These are phyloP conservation scores for Cyanistes caeruleus DNA, from an alignment of 2,113 vertebrate species.

Conservation along the genomic window DNA sequence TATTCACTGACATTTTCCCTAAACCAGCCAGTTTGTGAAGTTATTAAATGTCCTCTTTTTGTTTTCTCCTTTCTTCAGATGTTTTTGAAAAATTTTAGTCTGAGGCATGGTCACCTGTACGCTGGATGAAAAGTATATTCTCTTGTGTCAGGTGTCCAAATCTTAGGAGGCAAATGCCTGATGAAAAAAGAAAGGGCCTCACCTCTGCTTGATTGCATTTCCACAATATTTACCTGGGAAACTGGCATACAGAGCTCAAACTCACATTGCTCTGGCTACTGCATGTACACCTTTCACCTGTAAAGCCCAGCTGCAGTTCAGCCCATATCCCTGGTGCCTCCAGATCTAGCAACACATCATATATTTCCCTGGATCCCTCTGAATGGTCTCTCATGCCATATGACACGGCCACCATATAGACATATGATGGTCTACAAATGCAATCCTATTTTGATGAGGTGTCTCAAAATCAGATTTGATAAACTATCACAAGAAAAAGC, in stretches of 20 bases:
- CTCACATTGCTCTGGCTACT: not conserved
- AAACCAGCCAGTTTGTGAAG: not conserved
- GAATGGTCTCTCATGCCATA: not conserved
- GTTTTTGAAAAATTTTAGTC: not conserved
- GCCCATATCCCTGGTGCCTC: fast-evolving
- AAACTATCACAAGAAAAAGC: not conserved
- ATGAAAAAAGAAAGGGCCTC: not conserved
- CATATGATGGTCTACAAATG: not conserved
- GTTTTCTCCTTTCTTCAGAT: not conserved
- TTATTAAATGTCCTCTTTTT: not conserved
- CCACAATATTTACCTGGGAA: not conserved
- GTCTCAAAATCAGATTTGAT: not conserved
- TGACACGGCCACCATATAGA: fast-evolving
- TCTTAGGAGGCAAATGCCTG: not conserved
- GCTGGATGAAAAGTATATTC: not conserved
- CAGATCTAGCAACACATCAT: not conserved
- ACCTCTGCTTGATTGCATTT: not conserved
- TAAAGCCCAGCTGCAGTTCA: not conserved
- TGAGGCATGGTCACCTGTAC: not conserved
- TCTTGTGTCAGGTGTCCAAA: not conserved
- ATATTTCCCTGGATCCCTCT: not conserved
- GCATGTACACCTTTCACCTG: fast-evolving
- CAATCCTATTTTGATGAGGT: not conserved
- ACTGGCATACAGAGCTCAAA: not conserved
- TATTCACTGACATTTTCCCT: not conserved